Evolutionary conservation across 2,797 vertebrate genomes (phyloP), one percentile per base, ranked within the genome.

Genomic region (Lacerta bilineata): DNA sequence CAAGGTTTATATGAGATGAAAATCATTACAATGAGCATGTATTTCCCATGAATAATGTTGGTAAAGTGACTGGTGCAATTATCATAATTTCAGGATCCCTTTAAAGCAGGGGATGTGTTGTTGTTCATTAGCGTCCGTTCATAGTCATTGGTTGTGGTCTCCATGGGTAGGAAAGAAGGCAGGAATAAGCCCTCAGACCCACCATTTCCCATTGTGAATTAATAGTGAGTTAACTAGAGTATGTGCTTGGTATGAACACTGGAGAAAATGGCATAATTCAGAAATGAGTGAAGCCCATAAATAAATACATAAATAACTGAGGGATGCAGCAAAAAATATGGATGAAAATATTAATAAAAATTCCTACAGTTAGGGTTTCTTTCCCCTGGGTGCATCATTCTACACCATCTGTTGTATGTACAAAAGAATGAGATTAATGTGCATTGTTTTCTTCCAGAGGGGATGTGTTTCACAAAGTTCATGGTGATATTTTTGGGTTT

Each of bases 381-480:
- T 83, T 88, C 89, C 85, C 76, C 85, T n/a, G 89, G 3, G 80
- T 6, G 33, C 68, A 46, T 85, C 94, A 90, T 69, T 7, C 82
- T 71, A 87, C 1, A 46, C 20, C 78, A 88, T 85, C 87, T 92
- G 79, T 85, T 86, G 92, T 71, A 92, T 15, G 75, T 69, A 87
- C 10, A 89, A 93, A 92, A 90, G 78, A 68, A 1, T 3, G 90
- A 92, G 90, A 90, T 91, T 93, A 94, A 13, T 43, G 92, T 86
- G 27, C 79, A 75, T 83, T 91, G 77, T 93, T 95, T 94, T 92
- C 23, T 85, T 94, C 41, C 25, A 68, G 29, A 77, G 88, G 39
- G 8, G 3, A 80, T 92, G 36, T 2, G 83, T 92, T 92, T 90
- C 36, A 76, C 79, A 88, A 0, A 8, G 50, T 86, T 77, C 13